Base-by-base conservation (phyloP, 1,140 invertebrate species). In the Chironomus tepperi region DNA sequence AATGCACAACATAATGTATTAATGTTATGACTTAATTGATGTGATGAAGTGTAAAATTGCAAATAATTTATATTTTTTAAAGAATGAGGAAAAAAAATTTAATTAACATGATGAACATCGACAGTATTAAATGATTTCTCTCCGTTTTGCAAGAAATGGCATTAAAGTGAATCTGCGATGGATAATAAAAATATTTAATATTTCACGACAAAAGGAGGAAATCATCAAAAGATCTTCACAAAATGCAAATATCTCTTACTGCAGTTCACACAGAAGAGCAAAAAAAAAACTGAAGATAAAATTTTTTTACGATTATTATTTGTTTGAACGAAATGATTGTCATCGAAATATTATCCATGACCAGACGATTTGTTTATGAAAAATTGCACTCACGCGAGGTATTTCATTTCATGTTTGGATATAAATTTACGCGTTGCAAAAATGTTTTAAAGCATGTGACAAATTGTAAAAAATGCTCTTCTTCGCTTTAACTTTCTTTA, bases 271-370 rank as follows among this genome's bases (percentile, higher is more conserved):
- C 24, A 34, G 24, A 34, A 34, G 24, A 34, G 24, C 1, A 34
- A 34, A 57, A 57, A 57, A 57, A n/a, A n/a, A n/a, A n/a, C n/a
- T n/a, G 47, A 2, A 57, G n/a, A 70, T 19, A 70, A 70, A 19
- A 70, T 8, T 3, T 70, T 19, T 70, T 19, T 70, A 21, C 65
- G 19, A 70, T 70, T 70, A 70, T 70, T 70, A 18, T 70, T 70
- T 70, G 65, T 70, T 19, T 70, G 65, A 70, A 70, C 19, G 65
- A 19, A 70, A 70, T 70, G 19, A 70, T 70, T 18, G 16, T 19
- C 65, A 18, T 70, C 65, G 65, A 70, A 70, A 18, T 21, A 34
- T 34, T 34, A 34, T 34, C 24, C 24, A 34, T 34, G 24, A 34
- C 24, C 24, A 34, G 24, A 34, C 24, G 5, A 34, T 34, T 34